These are phyloP conservation scores for Ephialtes manifestator DNA, from an alignment of 2,888 invertebrate genomes.

Conservation along the genomic window DNA sequence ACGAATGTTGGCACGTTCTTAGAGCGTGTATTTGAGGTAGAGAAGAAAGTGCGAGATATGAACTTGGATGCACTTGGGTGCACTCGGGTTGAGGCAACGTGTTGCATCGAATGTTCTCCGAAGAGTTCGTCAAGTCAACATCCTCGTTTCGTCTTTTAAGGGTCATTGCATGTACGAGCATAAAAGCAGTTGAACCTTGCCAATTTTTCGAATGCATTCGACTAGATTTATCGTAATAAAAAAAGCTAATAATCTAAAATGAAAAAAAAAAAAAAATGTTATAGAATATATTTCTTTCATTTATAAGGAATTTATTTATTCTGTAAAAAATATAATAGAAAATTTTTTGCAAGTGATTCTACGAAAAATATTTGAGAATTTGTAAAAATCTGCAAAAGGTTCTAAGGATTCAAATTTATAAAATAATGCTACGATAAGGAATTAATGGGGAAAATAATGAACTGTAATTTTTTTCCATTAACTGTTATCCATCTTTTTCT, in stretches of 20 bases:
- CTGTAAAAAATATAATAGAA: no score
- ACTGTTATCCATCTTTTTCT: no score
- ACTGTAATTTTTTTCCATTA: no score
- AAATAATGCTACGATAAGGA: no score
- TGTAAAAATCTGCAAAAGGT: no score
- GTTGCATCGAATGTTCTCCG: conserved; percentile 43
- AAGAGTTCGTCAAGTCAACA: conserved; percentile 1
- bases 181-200: not conserved
- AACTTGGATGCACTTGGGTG: not conserved
- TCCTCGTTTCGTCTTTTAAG: not conserved
- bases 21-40: not conserved
- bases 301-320: no score
- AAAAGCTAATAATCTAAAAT: not conserved
- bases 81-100: conserved; percentile 48
- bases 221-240: not conserved
- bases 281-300: not conserved
- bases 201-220: not conserved
- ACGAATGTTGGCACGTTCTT: not conserved
- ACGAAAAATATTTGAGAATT: no score
- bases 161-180: not conserved
- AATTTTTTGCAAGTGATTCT: no score
- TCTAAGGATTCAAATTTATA: no score
- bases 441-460: no score
- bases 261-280: not conserved
- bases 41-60: not conserved